Conservation (phyloP, 1,140 invertebrate genomes). For the silkworm (Bombyx mori) region DNA sequence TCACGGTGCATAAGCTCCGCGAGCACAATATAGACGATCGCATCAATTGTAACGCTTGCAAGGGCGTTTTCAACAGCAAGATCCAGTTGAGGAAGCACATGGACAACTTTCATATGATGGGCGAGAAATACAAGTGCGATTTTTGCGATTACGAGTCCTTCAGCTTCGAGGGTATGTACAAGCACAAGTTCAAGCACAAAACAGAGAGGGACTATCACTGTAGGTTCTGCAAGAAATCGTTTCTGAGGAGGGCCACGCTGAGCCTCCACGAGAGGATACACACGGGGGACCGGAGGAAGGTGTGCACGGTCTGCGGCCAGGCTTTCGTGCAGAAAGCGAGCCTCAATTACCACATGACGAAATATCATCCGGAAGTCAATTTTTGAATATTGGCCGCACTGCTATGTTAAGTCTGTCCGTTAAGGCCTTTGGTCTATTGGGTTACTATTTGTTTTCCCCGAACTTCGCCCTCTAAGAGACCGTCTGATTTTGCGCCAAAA, state of each 20-base stretch:
- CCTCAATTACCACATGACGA: slow-evolving; percentile 59
- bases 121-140: slow-evolving; percentile 42
- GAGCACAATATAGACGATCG: slow-evolving; percentile 46
- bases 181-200: slow-evolving; percentile 55
- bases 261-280: slow-evolving; percentile 84
- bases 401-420: slow-evolving; percentile 4
- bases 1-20: slow-evolving; percentile 42
- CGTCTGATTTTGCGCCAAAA: too few species aligned
- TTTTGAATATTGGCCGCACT: slow-evolving; percentile 20
- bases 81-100: slow-evolving; percentile 42
- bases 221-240: slow-evolving; percentile 49
- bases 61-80: slow-evolving; percentile 40
- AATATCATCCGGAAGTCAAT: slow-evolving; percentile 49
- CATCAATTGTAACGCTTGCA: slow-evolving; percentile 50
- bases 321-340: slow-evolving; percentile 77
- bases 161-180: slow-evolving; percentile 46
- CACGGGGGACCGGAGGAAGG: slow-evolving; percentile 81
- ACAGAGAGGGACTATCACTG: slow-evolving; percentile 54
- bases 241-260: slow-evolving; percentile 53
- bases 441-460: too few species aligned
- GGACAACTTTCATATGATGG: slow-evolving; percentile 53
- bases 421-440: too few species aligned
- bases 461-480: too few species aligned
- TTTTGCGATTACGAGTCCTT: slow-evolving; percentile 53
- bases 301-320: slow-evolving; percentile 85